Evolutionary conservation across 2,888 invertebrate species (phyloP), one percentile per base, ranked within the genome.

Genomic region (Dexiosoma caninum): DNA sequence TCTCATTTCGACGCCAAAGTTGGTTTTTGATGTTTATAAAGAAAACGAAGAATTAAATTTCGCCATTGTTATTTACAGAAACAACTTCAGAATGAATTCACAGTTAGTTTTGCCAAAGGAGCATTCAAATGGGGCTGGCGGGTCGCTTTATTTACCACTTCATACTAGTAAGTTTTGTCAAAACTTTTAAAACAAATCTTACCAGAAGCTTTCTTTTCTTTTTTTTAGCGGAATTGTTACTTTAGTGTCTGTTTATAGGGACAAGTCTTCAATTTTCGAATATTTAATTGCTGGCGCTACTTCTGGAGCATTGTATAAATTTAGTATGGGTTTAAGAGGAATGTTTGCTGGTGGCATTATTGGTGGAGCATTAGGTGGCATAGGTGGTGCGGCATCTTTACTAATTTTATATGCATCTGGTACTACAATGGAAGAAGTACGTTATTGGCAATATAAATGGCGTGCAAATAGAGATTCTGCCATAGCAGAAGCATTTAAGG

Each of bases 1-100:
- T 92, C 92, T 62, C 93, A 94, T 80, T 87, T 92, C 7, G 92
- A 95, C 66, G 95, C 95, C 2, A 94, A 95, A 91, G 94, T 94
- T 32, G 49, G 64, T 37, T 40, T 16, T 62, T 55, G 8, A 16
- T 16, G 8, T 10, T 10, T 5, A 19, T 8, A 23, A 12, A 23
- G 12, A 9, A 9, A 6, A 12, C 2, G 14, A 8, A 9, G 2
- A 12, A 14, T 23, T 35, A 14, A 19, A 12, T 35, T 46, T 30
- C 5, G 1, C 12, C 2, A 10, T 23, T 21, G 8, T 16, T 42
- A 1, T 14, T 0, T 23, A 46, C 88, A 95, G 93, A 93, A 92
- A 91, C 92, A 92, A 85, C 87, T 96, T 14, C 95, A 95, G 90
- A 93, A 95, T 86, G 90, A 91, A 87, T 93, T 95, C 0, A 93